Percentiles rank a stretch among this genome's conserved stretches.
phyloP scores from a whole-genome alignment of 2,113 vertebrate genomes.

The Megaceryle torquata region DNA sequence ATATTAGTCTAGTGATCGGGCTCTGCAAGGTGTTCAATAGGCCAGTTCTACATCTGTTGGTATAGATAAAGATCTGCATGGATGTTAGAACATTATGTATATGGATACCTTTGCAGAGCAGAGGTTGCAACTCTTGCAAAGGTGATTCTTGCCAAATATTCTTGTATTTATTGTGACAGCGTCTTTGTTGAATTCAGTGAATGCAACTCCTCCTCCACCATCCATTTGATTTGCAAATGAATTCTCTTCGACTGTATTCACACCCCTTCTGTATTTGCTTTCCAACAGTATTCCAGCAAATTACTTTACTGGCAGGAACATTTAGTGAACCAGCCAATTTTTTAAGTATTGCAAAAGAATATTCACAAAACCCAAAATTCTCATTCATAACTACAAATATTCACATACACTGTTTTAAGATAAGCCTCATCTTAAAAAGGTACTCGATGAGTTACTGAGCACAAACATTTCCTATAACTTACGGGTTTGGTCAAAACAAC shows the following conservation, averaged over 20 bases:
- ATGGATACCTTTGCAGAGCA: not conserved
- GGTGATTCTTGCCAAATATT: slow-evolving; percentile 37
- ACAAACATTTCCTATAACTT: not conserved
- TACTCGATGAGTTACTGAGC: not conserved
- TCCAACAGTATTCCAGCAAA: slow-evolving; percentile 60
- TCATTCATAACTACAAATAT: slow-evolving; percentile 29
- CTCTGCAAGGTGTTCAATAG: not conserved
- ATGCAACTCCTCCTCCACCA: slow-evolving; percentile 11
- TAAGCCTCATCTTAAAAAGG: not conserved
- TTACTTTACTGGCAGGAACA: slow-evolving; percentile 59
- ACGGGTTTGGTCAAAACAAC: not conserved
- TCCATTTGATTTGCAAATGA: slow-evolving; percentile 54
- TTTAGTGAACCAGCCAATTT: slow-evolving; percentile 38
- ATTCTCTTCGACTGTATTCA: slow-evolving; percentile 45
- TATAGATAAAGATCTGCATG: not conserved
- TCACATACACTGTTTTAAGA: not conserved
- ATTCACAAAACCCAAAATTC: slow-evolving; percentile 9
- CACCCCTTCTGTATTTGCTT: slow-evolving; percentile 67
- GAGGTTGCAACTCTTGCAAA: slow-evolving; percentile 14
- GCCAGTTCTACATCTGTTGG: not conserved
- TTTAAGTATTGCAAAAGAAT: slow-evolving; percentile 12
- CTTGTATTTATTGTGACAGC: slow-evolving; percentile 41
- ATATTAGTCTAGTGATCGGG: not conserved
- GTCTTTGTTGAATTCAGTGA: slow-evolving; percentile 31
- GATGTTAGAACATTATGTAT: not conserved